phyloP scores from a whole-genome alignment of 2,113 vertebrate species.

The Propithecus coquereli region DNA sequence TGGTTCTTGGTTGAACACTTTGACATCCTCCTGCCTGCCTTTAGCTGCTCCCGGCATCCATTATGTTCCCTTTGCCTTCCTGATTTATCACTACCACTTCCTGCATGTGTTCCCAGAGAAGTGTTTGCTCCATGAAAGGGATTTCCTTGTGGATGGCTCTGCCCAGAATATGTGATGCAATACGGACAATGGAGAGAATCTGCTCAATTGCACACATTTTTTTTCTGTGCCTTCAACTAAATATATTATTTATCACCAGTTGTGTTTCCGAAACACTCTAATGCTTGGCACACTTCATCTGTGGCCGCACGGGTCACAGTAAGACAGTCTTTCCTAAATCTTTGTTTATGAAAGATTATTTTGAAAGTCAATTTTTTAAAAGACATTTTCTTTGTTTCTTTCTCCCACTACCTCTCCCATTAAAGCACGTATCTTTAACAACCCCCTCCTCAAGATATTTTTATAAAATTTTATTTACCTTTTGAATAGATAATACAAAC shows the following conservation, averaged over 20 bases:
- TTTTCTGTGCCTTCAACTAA: neutral
- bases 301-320: neutral
- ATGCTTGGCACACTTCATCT: neutral
- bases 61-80: conserved; percentile 18
- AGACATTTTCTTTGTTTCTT: neutral
- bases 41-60: neutral
- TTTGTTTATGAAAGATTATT: neutral
- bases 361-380: neutral
- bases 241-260: neutral
- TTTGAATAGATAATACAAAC: neutral
- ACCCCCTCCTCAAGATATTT: neutral
- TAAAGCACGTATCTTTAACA: neutral
- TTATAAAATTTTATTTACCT: neutral
- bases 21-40: conserved; percentile 44
- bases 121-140: neutral
- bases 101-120: conserved; percentile 16
- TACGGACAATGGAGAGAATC: neutral
- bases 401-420: neutral
- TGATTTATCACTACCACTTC: conserved; percentile 1
- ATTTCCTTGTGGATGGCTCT: conserved; percentile 7
- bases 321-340: neutral
- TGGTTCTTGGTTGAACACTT: conserved; percentile 51
- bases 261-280: neutral
- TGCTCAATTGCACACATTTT: neutral
- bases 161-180: conserved; percentile 13